phyloP scores from a whole-genome alignment of 2,888 invertebrate species.

The Panopea generosa region DNA sequence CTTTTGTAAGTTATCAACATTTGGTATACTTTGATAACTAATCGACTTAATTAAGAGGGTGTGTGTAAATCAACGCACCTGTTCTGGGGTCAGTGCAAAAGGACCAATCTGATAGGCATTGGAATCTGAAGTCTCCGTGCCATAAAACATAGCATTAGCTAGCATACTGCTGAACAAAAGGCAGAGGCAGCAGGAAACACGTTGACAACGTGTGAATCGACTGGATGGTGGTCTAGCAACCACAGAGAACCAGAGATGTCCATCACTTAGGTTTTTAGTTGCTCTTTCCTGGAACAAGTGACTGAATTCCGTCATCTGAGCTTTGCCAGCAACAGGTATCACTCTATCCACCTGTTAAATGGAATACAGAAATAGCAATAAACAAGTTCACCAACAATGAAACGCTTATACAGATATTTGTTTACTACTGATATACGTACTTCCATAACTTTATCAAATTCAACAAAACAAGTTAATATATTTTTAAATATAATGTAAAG shows the following conservation, averaged over 20 bases:
- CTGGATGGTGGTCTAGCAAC: constrained; percentile 86
- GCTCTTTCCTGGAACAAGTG: constrained; percentile 85
- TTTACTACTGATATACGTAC: no score
- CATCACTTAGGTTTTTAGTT: constrained; percentile 85
- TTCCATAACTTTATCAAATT: no score
- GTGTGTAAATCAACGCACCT: constrained; percentile 70
- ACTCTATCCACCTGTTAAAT: constrained; percentile 85
- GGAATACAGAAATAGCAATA: neutral
- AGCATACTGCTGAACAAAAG: constrained; percentile 86
- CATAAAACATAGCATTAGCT: constrained; percentile 87
- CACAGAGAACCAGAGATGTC: constrained; percentile 87
- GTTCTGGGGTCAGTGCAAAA: constrained; percentile 85
- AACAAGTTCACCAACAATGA: neutral
- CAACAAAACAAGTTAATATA: no score
- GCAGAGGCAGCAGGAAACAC: constrained; percentile 86
- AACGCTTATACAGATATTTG: no score
- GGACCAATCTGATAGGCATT: constrained; percentile 85
- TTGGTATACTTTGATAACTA: no score
- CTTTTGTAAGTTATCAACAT: no score
- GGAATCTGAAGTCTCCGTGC: constrained; percentile 70
- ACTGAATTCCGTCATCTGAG: constrained; percentile 85
- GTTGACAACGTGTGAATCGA: constrained; percentile 86
- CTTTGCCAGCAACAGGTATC: constrained; percentile 86
- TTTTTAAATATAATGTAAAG: no score
- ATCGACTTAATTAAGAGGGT: no score